phyloP scores from a whole-genome alignment of 2,113 vertebrate genomes.

The Notarius lentiginosus region DNA sequence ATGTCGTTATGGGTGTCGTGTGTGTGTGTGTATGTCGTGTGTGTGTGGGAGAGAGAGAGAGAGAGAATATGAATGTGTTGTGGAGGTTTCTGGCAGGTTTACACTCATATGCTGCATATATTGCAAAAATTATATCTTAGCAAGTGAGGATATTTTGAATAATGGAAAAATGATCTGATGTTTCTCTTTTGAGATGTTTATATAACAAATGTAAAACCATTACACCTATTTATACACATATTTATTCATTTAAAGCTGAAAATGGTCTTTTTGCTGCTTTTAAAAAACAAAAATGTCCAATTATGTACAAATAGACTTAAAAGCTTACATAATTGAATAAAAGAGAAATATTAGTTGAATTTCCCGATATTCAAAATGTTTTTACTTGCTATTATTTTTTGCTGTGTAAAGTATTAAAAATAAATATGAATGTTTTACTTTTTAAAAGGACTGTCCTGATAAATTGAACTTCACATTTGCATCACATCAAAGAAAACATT shows the following conservation, averaged over 20 bases:
- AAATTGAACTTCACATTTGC: background rate
- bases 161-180: background rate
- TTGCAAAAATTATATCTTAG: background rate
- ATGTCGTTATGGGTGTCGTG: background rate
- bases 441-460: background rate
- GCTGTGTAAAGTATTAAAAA: background rate
- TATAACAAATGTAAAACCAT: background rate
- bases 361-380: background rate
- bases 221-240: background rate
- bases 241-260: background rate
- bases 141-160: background rate
- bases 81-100: background rate
- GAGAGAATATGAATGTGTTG: no score
- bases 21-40: background rate
- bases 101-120: no score
- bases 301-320: background rate
- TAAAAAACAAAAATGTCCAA: background rate
- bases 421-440: background rate
- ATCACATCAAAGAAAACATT: background rate
- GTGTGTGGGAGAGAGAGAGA: background rate
- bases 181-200: background rate
- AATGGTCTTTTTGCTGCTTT: background rate
- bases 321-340: background rate
- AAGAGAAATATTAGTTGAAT: background rate
- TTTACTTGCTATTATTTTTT: background rate